Percentiles rank a stretch among this genome's conserved stretches.
Conservation (phyloP, 1,140 invertebrate species). For the Scaptomyza pallida region DNA sequence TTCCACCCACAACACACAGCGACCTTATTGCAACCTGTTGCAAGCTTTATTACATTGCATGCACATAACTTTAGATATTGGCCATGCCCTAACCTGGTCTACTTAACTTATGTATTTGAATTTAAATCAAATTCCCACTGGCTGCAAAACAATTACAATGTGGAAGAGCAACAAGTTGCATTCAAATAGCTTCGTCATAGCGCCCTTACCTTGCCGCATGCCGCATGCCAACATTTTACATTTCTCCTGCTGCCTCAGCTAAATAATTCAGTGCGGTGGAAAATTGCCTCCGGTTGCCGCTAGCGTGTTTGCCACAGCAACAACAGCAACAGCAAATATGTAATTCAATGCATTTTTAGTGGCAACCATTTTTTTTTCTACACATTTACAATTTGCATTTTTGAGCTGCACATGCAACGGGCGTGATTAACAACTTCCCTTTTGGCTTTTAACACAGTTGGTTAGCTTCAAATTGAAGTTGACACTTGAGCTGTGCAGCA, state of each 20-base stretch:
- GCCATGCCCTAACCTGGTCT: slow-evolving; percentile 49
- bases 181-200: slow-evolving; percentile 30
- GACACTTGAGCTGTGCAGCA: slow-evolving; percentile 32
- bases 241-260: slow-evolving; percentile 7
- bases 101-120: slow-evolving; percentile 14
- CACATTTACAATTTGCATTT: slow-evolving; percentile 62
- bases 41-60: slow-evolving; percentile 38
- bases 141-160: slow-evolving; percentile 59
- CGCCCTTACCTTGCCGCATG: neutral
- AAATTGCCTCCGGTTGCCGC: slow-evolving; percentile 72
- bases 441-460: slow-evolving; percentile 29
- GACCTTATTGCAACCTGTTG: slow-evolving; percentile 1
- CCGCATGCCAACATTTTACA: too few relatives aligned
- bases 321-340: neutral
- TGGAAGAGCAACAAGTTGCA: slow-evolving; percentile 64
- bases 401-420: slow-evolving; percentile 59
- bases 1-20: neutral
- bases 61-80: slow-evolving; percentile 49
- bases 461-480: slow-evolving; percentile 24
- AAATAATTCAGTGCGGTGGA: slow-evolving; percentile 53
- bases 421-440: slow-evolving; percentile 69
- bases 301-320: slow-evolving; percentile 8
- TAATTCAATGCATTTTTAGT: neutral
- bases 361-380: slow-evolving; percentile 18
- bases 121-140: slow-evolving; percentile 70